Evolutionary conservation across 2,888 invertebrate genomes (phyloP).

Genomic region (Epinotia nisella): DNA sequence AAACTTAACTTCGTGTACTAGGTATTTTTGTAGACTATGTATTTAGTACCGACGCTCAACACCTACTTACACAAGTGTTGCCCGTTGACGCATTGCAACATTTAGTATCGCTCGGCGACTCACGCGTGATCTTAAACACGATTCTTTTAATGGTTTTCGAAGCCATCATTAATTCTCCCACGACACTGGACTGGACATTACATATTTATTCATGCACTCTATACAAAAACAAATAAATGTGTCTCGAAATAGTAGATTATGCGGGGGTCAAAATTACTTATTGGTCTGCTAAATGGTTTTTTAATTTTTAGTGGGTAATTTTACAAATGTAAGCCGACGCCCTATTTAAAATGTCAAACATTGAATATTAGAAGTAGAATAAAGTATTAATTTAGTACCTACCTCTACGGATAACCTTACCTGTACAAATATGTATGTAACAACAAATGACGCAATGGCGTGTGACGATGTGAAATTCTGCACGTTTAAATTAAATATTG

Average conservation of each 20-base stretch:
- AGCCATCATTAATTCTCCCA: slow-evolving; percentile 18
- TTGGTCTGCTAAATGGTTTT: slow-evolving; percentile 11
- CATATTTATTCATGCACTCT: slow-evolving; percentile 20
- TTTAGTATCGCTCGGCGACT: not conserved
- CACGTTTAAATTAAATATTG: too few species aligned
- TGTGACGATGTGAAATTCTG: too few species aligned
- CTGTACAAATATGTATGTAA: too few species aligned
- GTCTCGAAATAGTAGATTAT: slow-evolving; percentile 28
- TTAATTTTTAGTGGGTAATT: not conserved
- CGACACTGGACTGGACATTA: slow-evolving; percentile 22
- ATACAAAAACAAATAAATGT: slow-evolving; percentile 19
- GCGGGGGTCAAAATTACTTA: slow-evolving; percentile 31
- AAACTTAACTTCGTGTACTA: not conserved
- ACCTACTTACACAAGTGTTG: slow-evolving; percentile 24
- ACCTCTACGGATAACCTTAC: too few species aligned
- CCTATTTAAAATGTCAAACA: not conserved
- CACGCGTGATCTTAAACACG: slow-evolving; percentile 8
- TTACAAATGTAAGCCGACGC: not conserved
- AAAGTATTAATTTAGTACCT: not conserved
- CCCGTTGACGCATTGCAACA: slow-evolving; percentile 5
- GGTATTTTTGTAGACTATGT: slow-evolving; percentile 2
- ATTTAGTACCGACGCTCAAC: not conserved
- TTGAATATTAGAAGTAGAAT: not conserved
- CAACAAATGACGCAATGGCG: too few species aligned
- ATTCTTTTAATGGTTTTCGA: slow-evolving; percentile 29